Base-by-base conservation (phyloP, 1,140 invertebrate genomes). In the Anagrus nilaparvatae region DNA sequence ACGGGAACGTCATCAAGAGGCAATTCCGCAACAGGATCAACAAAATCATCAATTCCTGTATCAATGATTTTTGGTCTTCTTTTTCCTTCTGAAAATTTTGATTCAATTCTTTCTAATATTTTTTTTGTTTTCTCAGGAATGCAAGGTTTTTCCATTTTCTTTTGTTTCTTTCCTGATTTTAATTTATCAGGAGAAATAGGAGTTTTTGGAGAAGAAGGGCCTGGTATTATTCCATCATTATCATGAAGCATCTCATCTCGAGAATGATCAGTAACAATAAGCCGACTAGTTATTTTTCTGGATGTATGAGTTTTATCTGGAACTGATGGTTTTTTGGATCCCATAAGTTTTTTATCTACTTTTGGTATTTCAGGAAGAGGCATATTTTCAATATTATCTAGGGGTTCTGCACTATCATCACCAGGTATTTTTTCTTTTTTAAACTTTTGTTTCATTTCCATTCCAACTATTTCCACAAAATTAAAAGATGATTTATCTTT, bases 111-210 rank as follows among this genome's bases (percentile, higher is more conserved):
- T 47, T 69, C 64, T 32, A 69, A 50, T 33, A 67, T 69, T 5
- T 61, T 53, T 42, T 67, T 67, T 0, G 64, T 67, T 43, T 69
- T 69, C 41, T 69, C 65, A 0, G 66, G 65, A 38, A 67, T 67
- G 25, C 59, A 63, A 16, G 60, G 63, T 19, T 66, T 69, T 28
- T 69, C 62, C 5, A 60, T 37, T 7, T 8, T 46, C 21, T 59
- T 63, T 9, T 47, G 37, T 35, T 53, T 62, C 1, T 55, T 48
- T 5, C 47, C 33, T 6, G 46, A 31, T 17, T 58, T 57, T 3
- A 20, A 23, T 38, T 51, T 51, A 9, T 55, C 46, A 0, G 50
- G 50, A 12, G 53, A 53, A 30, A 45, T 40, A 28, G 44, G 49
- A 8, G 51, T 41, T 37, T 57, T 53, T 13, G 52, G 50, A 18